Evolutionary conservation across 2,888 invertebrate species (phyloP).

Genomic region (Ennomos erosarius): DNA sequence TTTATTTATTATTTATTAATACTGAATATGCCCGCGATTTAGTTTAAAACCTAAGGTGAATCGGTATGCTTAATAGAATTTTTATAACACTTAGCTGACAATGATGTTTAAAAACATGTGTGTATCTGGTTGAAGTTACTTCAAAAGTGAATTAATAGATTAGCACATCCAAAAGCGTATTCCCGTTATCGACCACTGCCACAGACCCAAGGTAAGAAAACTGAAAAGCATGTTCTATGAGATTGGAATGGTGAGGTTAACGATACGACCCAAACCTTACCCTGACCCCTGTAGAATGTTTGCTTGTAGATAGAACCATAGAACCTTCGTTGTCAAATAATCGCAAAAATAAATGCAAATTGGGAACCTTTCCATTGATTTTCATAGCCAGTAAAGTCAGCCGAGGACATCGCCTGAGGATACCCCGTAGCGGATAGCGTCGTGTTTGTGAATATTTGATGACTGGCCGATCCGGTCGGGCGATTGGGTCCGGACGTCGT

Average conservation of each 20-base stretch:
- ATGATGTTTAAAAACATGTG: no score
- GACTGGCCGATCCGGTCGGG: conserved; percentile 9
- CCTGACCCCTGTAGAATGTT: background rate
- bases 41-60: no score
- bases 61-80: no score
- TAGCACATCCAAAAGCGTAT: no score
- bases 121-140: no score
- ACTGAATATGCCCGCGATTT: no score
- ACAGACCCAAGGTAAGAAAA: background rate
- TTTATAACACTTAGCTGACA: no score
- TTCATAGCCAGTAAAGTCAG: conserved; percentile 16
- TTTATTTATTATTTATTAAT: no score
- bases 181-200: background rate
- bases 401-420: conserved; percentile 15
- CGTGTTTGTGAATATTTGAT: conserved; percentile 30
- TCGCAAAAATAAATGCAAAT: conserved; percentile 30
- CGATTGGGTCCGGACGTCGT: conserved; percentile 5
- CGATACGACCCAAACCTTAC: background rate
- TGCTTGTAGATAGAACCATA: background rate
- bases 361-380: conserved; percentile 26
- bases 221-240: background rate
- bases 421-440: conserved; percentile 19
- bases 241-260: background rate
- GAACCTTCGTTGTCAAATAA: conserved; percentile 19
- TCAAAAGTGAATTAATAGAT: no score